phyloP scores from a whole-genome alignment of 2,888 invertebrate genomes.

The Fragum fragum region DNA sequence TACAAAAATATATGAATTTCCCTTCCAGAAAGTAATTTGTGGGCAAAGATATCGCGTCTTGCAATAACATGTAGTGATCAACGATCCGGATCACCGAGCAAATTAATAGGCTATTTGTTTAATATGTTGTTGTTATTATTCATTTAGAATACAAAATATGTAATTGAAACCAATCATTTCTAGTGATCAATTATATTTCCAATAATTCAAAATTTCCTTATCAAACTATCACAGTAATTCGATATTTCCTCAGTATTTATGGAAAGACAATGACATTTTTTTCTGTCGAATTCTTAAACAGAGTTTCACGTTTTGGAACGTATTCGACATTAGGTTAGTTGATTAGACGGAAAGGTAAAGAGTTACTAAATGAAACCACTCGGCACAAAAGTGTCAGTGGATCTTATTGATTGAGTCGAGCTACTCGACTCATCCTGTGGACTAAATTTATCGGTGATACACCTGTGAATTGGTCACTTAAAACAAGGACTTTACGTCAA shows the following conservation, averaged over 20 bases:
- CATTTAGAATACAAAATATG: too few species aligned
- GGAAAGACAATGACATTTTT: too few species aligned
- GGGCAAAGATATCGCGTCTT: too few species aligned
- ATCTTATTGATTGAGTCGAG: not conserved
- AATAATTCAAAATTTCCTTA: not conserved
- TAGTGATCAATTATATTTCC: not conserved
- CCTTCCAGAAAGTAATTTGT: too few species aligned
- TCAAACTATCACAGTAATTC: not conserved
- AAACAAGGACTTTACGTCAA: slow-evolving; percentile 6
- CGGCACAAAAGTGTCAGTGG: not conserved
- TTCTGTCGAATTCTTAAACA: too few species aligned
- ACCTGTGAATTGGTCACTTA: not conserved
- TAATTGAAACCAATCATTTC: not conserved
- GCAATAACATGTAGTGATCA: too few species aligned
- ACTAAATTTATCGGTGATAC: not conserved
- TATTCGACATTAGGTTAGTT: too few species aligned
- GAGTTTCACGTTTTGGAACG: too few species aligned
- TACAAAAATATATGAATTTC: not conserved
- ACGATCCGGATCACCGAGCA: too few species aligned
- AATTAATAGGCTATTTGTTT: too few species aligned
- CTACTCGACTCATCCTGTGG: not conserved
- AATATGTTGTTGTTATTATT: too few species aligned
- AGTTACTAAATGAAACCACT: not conserved
- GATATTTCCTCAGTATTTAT: not conserved
- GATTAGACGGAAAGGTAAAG: too few species aligned